Percentiles rank a stretch among this genome's conserved stretches.
Evolutionary conservation across 2,888 invertebrate species (phyloP).

Genomic region (Scaptomyza polygonia): DNA sequence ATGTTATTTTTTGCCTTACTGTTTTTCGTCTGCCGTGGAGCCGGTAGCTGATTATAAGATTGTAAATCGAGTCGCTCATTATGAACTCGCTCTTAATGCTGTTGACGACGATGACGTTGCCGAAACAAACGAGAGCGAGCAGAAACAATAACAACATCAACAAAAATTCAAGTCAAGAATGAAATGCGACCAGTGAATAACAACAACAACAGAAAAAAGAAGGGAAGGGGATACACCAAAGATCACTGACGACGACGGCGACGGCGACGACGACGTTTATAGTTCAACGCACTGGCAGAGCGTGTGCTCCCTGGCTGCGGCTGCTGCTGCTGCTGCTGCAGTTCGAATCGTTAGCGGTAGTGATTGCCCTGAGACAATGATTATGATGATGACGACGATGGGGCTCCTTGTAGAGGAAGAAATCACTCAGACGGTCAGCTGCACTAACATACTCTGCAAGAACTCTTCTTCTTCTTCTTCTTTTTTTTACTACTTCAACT

Average conservation of each 20-base stretch:
- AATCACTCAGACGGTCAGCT: conserved; percentile 66
- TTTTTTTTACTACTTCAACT: conserved; percentile 13
- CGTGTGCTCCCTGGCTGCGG: conserved; percentile 31
- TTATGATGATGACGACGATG: conserved; percentile 10
- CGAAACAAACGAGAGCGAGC: conserved; percentile 54
- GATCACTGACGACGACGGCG: conserved; percentile 59
- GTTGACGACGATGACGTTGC: conserved; percentile 71
- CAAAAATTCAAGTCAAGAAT: conserved; percentile 63
- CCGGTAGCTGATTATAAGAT: conserved; percentile 75
- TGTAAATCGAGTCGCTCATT: conserved; percentile 68
- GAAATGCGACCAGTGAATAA: conserved; percentile 57
- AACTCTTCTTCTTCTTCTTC: conserved; percentile 11
- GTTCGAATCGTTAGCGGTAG: conserved; percentile 59
- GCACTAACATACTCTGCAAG: conserved; percentile 7
- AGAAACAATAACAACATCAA: conserved; percentile 19
- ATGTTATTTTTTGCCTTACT: conserved; percentile 11
- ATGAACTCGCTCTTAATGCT: conserved; percentile 60
- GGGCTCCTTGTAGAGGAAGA: conserved; percentile 62
- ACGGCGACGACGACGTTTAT: conserved; percentile 71
- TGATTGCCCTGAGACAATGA: conserved; percentile 31
- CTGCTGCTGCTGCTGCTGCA: conserved; percentile 21
- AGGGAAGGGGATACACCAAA: conserved; percentile 22
- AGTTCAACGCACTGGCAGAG: conserved; percentile 80
- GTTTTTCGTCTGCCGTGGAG: conserved; percentile 44
- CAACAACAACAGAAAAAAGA: conserved; percentile 25